phyloP scores from a whole-genome alignment of 2,797 vertebrate species.

The Scolopax bukidnonensis region DNA sequence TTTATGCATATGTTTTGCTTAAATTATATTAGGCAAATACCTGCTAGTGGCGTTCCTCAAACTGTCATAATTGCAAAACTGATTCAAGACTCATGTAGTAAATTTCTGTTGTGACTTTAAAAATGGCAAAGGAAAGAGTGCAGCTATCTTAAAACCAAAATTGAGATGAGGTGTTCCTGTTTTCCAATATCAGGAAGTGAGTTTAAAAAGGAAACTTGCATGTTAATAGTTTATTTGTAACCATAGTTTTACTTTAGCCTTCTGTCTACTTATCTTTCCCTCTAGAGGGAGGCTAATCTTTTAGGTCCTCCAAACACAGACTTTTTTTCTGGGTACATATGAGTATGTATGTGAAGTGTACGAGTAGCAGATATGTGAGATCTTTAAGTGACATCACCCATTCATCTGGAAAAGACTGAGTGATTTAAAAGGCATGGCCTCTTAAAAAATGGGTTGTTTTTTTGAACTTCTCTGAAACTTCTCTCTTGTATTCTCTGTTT shows the following conservation, averaged over 20 bases:
- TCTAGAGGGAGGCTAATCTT: neutral
- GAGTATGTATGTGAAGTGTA: neutral
- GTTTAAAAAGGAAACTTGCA: neutral
- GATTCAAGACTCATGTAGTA: neutral
- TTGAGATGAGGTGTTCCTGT: neutral
- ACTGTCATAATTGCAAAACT: neutral
- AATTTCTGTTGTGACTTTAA: neutral
- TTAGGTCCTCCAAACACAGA: neutral
- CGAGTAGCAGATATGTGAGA: accelerated
- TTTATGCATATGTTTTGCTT: neutral
- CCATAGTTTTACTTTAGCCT: neutral
- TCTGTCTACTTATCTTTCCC: neutral
- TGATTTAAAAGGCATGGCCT: neutral
- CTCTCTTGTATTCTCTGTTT: neutral
- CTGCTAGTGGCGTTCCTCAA: neutral
- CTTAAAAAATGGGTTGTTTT: neutral
- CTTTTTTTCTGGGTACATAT: accelerated
- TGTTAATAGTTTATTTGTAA: neutral
- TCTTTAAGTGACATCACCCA: neutral
- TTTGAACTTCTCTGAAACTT: neutral
- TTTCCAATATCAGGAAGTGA: neutral
- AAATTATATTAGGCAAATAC: neutral
- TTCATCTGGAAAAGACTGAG: neutral
- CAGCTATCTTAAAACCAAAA: neutral
- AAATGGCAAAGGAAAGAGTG: neutral